These are phyloP conservation scores for Chrysomallon squamiferum DNA, from an alignment of 1,140 invertebrate genomes.

Conservation along the genomic window DNA sequence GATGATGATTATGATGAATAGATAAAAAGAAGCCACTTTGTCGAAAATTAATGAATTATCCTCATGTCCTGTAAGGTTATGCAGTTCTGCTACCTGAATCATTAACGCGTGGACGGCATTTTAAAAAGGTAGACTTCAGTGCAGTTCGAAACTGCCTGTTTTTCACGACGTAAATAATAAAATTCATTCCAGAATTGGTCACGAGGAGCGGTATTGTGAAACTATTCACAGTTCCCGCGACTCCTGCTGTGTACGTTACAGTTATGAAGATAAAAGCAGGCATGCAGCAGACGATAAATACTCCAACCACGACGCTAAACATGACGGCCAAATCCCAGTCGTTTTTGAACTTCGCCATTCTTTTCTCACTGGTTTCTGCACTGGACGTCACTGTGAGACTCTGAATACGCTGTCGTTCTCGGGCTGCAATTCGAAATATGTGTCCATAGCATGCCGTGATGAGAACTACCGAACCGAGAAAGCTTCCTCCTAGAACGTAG, in stretches of 20 bases:
- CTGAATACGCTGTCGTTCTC: not conserved
- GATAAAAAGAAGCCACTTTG: no score
- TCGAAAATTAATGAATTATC: no score
- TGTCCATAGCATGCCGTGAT: slow-evolving; percentile 1
- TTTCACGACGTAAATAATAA: not conserved
- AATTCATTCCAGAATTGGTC: slow-evolving; percentile 12
- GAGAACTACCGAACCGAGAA: not conserved
- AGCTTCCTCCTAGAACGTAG: not conserved
- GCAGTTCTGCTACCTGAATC: no score
- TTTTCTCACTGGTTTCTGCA: no score
- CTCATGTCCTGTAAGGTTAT: no score
- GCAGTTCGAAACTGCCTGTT: slow-evolving; percentile 1
- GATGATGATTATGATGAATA: no score
- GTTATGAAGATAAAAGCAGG: not conserved
- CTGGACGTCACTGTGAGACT: no score
- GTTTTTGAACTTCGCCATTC: not conserved
- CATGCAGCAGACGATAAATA: slow-evolving; percentile 5
- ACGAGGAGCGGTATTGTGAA: not conserved
- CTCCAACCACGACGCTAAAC: slow-evolving; percentile 4
- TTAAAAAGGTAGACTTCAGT: no score
- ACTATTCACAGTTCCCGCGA: not conserved
- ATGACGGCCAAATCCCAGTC: not conserved
- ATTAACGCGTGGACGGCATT: no score
- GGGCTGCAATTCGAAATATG: slow-evolving; percentile 1
- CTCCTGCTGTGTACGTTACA: not conserved